Conservation (phyloP, 2,888 invertebrate genomes). For the Coelopa pilipes region DNA sequence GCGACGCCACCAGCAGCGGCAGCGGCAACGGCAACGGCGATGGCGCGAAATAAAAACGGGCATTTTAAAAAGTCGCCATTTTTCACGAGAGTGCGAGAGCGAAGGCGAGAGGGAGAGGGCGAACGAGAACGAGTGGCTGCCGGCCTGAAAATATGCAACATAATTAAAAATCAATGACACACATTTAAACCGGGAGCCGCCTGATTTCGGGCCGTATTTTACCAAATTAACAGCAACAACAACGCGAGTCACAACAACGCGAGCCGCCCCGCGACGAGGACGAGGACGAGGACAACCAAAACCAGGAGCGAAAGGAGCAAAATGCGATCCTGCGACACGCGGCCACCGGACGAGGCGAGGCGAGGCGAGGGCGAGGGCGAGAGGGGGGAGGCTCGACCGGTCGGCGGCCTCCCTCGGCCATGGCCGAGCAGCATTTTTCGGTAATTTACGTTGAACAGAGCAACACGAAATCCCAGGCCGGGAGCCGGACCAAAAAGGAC, state of each 20-base stretch:
- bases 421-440: constrained; percentile 23
- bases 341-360: neutral
- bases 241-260: constrained; percentile 16
- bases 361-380: neutral
- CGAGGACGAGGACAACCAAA: constrained; percentile 29
- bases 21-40: too few species aligned
- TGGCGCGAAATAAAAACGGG: constrained; percentile 36
- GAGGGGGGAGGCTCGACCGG: neutral
- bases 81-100: constrained; percentile 8
- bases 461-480: neutral
- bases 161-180: constrained; percentile 65
- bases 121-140: constrained; percentile 33
- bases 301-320: neutral
- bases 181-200: constrained; percentile 50
- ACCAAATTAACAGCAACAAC: constrained; percentile 27
- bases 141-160: constrained; percentile 55
- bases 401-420: neutral
- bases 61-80: constrained; percentile 31
- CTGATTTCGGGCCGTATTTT: constrained; percentile 30
- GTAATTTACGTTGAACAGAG: constrained; percentile 30
- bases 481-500: neutral
- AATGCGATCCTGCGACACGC: neutral
- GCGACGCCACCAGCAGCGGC: too few species aligned
- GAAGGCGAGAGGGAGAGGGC: constrained; percentile 27
- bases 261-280: constrained; percentile 28